phyloP scores from a whole-genome alignment of 2,797 vertebrate genomes.

The Micromesistius poutassou region DNA sequence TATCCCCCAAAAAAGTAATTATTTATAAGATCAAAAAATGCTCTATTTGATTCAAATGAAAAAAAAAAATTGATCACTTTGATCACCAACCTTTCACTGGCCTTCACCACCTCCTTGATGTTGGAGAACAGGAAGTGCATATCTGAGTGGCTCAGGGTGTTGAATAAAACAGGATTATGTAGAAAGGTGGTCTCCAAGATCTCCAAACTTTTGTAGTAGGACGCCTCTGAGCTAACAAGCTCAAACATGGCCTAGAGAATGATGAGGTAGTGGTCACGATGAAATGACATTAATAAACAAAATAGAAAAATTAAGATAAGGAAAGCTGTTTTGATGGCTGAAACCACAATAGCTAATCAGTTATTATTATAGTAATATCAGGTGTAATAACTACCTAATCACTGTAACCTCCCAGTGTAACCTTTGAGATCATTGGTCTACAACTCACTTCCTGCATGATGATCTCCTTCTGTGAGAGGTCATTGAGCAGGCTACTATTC shows the following conservation, averaged over 20 bases:
- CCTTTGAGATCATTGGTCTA: neutral
- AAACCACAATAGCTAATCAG: neutral
- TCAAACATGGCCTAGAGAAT: constrained; percentile 91
- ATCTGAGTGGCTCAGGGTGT: constrained; percentile 87
- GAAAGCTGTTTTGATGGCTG: neutral
- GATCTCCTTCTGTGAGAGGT: constrained; percentile 82
- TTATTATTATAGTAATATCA: neutral
- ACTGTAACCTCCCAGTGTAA: neutral
- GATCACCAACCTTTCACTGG: constrained; percentile 83
- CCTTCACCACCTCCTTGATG: constrained; percentile 90
- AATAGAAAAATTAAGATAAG: neutral
- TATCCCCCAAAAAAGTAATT: too few relatives aligned
- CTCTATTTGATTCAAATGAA: neutral
- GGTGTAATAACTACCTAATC: neutral
- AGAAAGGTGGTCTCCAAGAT: constrained; percentile 92
- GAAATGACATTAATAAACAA: neutral
- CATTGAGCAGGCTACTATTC: constrained; percentile 79
- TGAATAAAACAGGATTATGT: constrained; percentile 80
- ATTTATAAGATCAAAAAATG: neutral
- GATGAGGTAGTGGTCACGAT: constrained; percentile 5
- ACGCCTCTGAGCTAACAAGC: constrained; percentile 92
- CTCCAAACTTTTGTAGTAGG: constrained; percentile 94
- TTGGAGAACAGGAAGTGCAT: constrained; percentile 97
- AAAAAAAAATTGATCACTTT: neutral
- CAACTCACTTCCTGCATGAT: constrained; percentile 89